Evolutionary conservation across 2,888 invertebrate genomes (phyloP), one percentile per base, ranked within the genome.

Genomic region (Morpho achilles): DNA sequence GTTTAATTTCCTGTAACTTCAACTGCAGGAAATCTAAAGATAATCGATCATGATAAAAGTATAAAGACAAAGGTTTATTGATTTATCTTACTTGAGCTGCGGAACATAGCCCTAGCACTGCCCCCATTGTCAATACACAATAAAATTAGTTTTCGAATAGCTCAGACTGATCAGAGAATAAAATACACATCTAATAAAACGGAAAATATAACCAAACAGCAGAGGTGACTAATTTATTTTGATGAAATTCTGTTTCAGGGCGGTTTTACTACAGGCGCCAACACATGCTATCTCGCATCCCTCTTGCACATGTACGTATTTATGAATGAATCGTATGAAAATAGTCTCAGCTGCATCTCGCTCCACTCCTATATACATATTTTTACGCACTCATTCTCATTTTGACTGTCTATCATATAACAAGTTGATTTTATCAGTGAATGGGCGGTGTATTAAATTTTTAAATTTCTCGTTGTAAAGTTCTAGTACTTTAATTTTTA

Each of bases 41-140:
- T 7, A 42, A 42, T 8, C 7, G 42, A 42, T 9, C 6, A 43
- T 3, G 3, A 5, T 32, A 45, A 45, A 22, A 51, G 10, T 51
- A n/a, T 42, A 42, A 53, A 40, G 40, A 63, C 56, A 59, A 59
- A 56, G 53, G 50, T 54, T 50, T 62, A 65, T 65, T 62, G 62
- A 63, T 61, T 55, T 44, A 16, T 50, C 58, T 65, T 84, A 93
- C 94, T 91, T 93, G 93, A 52, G 93, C 92, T 66, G 92, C 93
- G 65, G 93, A 92, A 82, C 92, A 93, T 69, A 93, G 80, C 50
- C 93, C 93, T 64, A 94, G 76, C 53, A 92, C 92, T 51, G 93
- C 93, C 68, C 94, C 94, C 94, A 94, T 94, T 32, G 8, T 42
- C 22, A 41, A 22, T 7, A 46, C 7, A 22, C 22, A 47, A 47